phyloP scores from a whole-genome alignment of 2,797 vertebrate species.

The Tauraco hartlaubi region DNA sequence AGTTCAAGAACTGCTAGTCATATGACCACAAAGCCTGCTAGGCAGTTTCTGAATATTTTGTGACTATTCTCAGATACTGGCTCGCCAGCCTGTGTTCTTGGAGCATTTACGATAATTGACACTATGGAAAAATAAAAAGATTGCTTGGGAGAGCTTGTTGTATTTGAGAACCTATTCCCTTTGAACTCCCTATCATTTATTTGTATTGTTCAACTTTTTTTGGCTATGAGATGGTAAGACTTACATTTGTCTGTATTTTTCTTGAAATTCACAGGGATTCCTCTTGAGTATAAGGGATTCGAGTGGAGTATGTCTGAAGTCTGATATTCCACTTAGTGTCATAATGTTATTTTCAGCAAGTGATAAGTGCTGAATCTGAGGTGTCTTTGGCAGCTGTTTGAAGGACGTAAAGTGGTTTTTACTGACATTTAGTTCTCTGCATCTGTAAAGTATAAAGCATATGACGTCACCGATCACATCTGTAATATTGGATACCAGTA shows the following conservation, averaged over 20 bases:
- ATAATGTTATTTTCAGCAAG: constrained; percentile 91
- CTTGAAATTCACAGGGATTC: constrained; percentile 93
- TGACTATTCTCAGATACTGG: neutral
- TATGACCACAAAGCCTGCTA: neutral
- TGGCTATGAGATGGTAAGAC: neutral
- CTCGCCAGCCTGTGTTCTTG: neutral
- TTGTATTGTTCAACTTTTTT: neutral
- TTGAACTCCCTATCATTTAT: neutral
- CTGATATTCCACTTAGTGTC: constrained; percentile 85
- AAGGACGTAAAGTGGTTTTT: constrained; percentile 91
- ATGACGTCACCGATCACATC: neutral
- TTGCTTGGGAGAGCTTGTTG: neutral
- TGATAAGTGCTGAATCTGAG: constrained; percentile 90
- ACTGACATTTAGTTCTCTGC: constrained; percentile 92
- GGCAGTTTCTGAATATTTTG: neutral
- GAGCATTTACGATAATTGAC: neutral
- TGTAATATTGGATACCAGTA: neutral
- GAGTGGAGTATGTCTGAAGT: constrained; percentile 82
- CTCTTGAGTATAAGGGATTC: constrained; percentile 87
- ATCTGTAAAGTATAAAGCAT: constrained; percentile 81
- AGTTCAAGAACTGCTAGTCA: neutral
- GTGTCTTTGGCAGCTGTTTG: constrained; percentile 93
- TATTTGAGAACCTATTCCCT: neutral
- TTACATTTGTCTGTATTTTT: constrained; percentile 90
- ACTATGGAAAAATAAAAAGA: neutral